These are phyloP conservation scores for Patiria pectinifera DNA, from an alignment of 53 echinoderm and acorn worm genomes.

Conservation along the genomic window DNA sequence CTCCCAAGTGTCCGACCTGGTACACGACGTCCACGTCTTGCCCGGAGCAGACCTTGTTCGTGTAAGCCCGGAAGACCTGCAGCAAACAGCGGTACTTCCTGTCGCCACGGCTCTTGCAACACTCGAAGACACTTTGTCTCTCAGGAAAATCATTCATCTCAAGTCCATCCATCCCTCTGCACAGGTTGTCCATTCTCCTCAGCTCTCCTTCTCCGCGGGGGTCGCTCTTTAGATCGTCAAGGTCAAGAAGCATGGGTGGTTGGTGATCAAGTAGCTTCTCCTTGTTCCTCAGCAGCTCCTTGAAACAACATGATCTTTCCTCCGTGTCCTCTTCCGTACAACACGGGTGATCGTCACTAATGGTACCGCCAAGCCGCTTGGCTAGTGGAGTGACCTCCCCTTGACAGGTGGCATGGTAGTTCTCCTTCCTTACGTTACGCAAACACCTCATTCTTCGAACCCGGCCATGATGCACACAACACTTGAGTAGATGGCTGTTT, in stretches of 20 bases:
- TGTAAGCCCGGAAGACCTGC: conserved; percentile 11
- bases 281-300: neutral
- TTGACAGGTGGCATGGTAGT: neutral
- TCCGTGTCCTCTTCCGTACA: conserved; percentile 3
- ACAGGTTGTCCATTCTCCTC: neutral
- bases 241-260: neutral
- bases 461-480: neutral
- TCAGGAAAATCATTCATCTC: neutral
- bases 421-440: neutral
- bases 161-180: neutral
- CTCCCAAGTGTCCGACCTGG: conserved; percentile 24
- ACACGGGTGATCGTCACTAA: neutral
- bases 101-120: neutral
- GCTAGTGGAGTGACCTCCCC: conserved; percentile 13
- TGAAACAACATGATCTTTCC: conserved; percentile 32
- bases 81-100: neutral
- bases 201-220: neutral
- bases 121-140: neutral
- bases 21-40: neutral
- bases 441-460: neutral
- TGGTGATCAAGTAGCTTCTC: neutral
- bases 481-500: neutral
- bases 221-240: neutral
- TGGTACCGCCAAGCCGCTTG: neutral
- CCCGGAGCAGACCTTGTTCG: conserved; percentile 19